Conservation (phyloP, 2,113 vertebrate species). For the Rhinolophus sinicus region DNA sequence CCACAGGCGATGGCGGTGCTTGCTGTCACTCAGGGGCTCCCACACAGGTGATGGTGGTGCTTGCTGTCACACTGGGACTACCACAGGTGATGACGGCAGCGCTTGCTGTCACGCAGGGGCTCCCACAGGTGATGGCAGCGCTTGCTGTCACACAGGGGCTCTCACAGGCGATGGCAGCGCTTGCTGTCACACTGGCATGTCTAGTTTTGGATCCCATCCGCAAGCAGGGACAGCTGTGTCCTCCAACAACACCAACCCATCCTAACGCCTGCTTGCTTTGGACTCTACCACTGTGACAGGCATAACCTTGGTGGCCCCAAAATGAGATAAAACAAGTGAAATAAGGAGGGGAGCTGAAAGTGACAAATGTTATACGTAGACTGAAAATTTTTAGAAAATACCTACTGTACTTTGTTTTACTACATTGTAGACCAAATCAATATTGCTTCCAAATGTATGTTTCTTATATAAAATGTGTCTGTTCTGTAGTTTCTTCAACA, state of each 20-base stretch:
- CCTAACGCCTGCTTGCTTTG: not conserved
- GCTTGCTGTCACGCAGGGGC: no score
- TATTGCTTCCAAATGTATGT: conserved; percentile 31
- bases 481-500: conserved; percentile 79
- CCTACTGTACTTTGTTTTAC: not conserved
- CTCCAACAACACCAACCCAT: fast-evolving
- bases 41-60: fast-evolving
- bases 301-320: not conserved
- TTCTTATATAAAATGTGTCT: not conserved
- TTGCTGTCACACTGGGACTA: no score
- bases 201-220: no score
- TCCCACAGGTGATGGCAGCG: no score
- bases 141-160: no score
- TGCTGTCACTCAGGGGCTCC: no score
- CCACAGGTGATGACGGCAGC: no score
- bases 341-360: no score
- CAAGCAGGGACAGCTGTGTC: not conserved
- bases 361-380: not conserved
- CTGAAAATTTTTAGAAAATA: not conserved
- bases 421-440: not conserved
- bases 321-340: not conserved
- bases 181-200: no score
- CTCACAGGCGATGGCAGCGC: no score
- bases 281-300: not conserved
- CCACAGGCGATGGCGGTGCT: fast-evolving